Conservation (phyloP, 30 jellyfish, hydroid and myxozoan genomes). For the Mastigias papua region DNA sequence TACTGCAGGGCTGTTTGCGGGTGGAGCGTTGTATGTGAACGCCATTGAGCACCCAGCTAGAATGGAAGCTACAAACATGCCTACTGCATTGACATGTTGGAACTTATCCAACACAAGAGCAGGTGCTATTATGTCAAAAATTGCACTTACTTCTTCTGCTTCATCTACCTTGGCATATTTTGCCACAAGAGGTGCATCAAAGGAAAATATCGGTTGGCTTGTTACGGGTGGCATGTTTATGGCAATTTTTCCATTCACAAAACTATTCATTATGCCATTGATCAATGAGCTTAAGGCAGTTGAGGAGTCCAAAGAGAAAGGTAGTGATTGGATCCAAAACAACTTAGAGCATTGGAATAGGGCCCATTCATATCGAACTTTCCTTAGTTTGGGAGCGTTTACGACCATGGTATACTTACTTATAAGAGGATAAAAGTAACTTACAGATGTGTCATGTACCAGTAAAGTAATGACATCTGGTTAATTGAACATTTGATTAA, state of each 20-base stretch:
- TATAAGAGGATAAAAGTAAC: too few relatives aligned
- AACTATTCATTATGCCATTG: constrained; percentile 71
- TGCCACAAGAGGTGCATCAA: constrained; percentile 55
- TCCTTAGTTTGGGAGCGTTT: too few relatives aligned
- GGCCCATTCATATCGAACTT: too few relatives aligned
- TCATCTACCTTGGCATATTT: constrained; percentile 70
- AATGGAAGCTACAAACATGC: constrained; percentile 82
- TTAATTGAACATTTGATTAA: too few relatives aligned
- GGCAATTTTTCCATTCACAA: constrained; percentile 75
- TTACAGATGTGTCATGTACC: too few relatives aligned
- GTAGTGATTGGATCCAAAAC: too few relatives aligned
- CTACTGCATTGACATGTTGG: constrained; percentile 88
- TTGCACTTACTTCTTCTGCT: constrained; percentile 56
- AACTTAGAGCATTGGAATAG: too few relatives aligned
- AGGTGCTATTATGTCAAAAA: constrained; percentile 47
- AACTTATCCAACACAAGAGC: constrained; percentile 91
- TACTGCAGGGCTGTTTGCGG: constrained; percentile 89
- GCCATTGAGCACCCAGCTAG: constrained; percentile 95
- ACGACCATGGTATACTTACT: too few relatives aligned
- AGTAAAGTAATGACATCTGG: too few relatives aligned
- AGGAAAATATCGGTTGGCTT: constrained; percentile 73
- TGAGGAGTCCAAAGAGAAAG: constrained; percentile 82
- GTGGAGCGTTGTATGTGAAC: constrained; percentile 88
- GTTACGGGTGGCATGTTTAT: constrained; percentile 75
- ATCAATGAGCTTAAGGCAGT: constrained; percentile 73